phyloP scores from a whole-genome alignment of 2,113 vertebrate genomes.

The Okapia johnstoni region DNA sequence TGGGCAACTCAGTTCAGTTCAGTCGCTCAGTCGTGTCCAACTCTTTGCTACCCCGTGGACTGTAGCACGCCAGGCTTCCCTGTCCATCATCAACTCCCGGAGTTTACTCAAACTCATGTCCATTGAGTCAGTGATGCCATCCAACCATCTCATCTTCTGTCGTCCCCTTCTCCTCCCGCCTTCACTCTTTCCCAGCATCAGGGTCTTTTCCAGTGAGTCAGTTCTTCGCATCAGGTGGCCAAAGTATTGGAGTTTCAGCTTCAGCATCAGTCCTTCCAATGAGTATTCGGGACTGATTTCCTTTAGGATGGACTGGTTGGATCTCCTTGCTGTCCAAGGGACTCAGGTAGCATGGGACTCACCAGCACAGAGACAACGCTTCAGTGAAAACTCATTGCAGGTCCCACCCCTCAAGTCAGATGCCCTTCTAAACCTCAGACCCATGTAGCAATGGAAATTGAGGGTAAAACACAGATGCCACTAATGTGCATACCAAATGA shows the following conservation, averaged over 20 bases:
- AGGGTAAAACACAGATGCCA: neutral
- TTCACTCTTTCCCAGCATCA: neutral
- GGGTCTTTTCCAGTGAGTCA: neutral
- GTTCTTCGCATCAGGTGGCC: neutral
- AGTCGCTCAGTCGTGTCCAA: neutral
- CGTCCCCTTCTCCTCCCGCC: neutral
- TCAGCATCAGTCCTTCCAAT: neutral
- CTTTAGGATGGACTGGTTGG: neutral
- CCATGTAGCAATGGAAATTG: neutral
- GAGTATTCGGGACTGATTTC: neutral
- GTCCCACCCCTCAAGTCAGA: neutral
- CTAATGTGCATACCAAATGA: neutral
- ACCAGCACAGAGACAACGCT: neutral
- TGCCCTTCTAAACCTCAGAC: neutral
- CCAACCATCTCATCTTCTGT: neutral
- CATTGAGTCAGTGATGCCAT: neutral
- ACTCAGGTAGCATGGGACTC: neutral
- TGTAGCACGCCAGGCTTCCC: neutral
- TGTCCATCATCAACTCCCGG: neutral
- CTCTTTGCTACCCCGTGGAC: neutral
- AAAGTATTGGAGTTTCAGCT: neutral
- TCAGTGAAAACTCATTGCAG: neutral
- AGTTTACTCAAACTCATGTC: neutral
- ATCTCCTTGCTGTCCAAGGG: neutral
- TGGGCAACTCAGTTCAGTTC: neutral